Evolutionary conservation across 2,113 vertebrate species (phyloP).

Genomic region (Plotosus lineatus): DNA sequence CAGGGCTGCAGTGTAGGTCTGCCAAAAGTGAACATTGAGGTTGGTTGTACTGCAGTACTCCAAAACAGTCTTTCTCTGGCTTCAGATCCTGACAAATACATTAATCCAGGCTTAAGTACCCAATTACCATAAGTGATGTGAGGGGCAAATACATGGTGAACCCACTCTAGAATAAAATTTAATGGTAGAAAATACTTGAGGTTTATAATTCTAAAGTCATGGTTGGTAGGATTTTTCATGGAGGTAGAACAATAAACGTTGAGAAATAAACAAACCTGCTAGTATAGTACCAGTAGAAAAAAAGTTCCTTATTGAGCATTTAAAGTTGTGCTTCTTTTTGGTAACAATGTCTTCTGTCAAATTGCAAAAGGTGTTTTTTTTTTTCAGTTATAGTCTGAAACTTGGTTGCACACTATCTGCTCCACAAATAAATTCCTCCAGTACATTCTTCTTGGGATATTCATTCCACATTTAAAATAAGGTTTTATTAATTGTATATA

Average conservation of each 20-base stretch:
- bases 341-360: neutral
- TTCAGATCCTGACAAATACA: slow-evolving; percentile 42
- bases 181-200: slow-evolving; percentile 23
- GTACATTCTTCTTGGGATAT: slow-evolving; percentile 54
- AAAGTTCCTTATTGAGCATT: neutral
- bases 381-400: neutral
- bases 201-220: slow-evolving; percentile 22
- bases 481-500: slow-evolving; percentile 69
- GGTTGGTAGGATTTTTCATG: neutral
- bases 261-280: neutral
- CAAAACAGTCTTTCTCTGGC: slow-evolving; percentile 18
- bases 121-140: slow-evolving; percentile 42
- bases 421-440: neutral
- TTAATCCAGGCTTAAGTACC: slow-evolving; percentile 43
- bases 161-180: slow-evolving; percentile 37
- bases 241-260: neutral
- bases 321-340: slow-evolving; percentile 2
- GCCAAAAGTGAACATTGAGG: slow-evolving; percentile 14
- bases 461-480: slow-evolving; percentile 64
- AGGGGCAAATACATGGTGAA: slow-evolving; percentile 22
- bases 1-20: slow-evolving; percentile 20
- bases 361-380: neutral
- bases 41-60: slow-evolving; percentile 24
- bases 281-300: neutral
- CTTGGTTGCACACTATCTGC: neutral